These are phyloP conservation scores for Cacatua alba DNA, from an alignment of 2,113 vertebrate species.

Conservation along the genomic window DNA sequence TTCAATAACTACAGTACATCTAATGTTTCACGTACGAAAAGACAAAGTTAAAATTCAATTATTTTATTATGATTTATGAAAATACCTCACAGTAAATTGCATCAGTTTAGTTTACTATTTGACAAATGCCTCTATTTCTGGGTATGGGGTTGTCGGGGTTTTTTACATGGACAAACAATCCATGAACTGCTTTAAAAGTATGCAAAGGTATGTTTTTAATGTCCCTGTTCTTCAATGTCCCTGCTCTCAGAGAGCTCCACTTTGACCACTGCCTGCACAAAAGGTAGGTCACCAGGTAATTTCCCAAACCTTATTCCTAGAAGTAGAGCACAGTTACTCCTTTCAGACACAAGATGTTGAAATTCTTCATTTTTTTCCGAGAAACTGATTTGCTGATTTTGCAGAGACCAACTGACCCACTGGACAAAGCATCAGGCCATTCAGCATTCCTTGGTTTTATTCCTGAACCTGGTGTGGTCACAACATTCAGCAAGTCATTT, in stretches of 20 bases:
- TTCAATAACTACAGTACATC: neutral
- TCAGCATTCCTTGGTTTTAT: neutral
- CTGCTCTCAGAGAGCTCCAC: neutral
- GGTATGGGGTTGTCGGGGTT: neutral
- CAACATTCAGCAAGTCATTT: neutral
- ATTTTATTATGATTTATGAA: neutral
- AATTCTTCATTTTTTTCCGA: neutral
- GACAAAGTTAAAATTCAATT: neutral
- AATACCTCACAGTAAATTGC: neutral
- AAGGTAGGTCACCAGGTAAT: neutral
- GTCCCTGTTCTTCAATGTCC: neutral
- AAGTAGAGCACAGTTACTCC: neutral
- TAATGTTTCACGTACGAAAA: neutral
- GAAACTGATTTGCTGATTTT: neutral
- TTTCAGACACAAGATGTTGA: neutral
- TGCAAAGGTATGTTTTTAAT: neutral
- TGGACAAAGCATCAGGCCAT: neutral
- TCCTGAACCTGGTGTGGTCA: rapidly evolving
- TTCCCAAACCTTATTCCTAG: neutral
- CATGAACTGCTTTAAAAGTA: neutral
- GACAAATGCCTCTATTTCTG: neutral
- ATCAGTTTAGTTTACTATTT: neutral
- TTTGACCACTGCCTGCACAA: neutral
- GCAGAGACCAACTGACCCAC: neutral
- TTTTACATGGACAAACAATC: neutral